A percentile compares a stretch with the other conserved stretches of the same genome.
Conservation (phyloP, 2,113 vertebrate genomes). For the Nannobrachium achirus region DNA sequence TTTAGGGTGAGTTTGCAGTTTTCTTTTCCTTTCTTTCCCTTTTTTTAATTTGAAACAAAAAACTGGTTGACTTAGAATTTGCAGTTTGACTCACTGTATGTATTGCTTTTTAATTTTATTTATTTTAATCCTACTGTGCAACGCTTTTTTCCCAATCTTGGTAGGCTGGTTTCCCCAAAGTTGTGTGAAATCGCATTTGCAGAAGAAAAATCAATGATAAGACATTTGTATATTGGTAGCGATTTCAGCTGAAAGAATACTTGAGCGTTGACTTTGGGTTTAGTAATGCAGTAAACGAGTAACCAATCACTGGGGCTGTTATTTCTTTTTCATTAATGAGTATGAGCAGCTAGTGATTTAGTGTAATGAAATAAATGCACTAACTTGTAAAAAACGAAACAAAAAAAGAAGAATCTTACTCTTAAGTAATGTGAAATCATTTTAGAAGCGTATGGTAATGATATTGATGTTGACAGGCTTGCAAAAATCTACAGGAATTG, state of each 20-base stretch:
- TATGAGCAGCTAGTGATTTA: slow-evolving; percentile 83
- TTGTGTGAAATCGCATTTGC: slow-evolving; percentile 80
- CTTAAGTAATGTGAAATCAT: slow-evolving; percentile 81
- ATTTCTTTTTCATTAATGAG: slow-evolving; percentile 67
- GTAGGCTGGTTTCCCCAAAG: slow-evolving; percentile 79
- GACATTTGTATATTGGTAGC: slow-evolving; percentile 73
- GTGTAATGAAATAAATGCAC: slow-evolving; percentile 82
- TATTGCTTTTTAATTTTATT: slow-evolving; percentile 77
- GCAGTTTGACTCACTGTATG: slow-evolving; percentile 78
- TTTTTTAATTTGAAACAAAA: slow-evolving; percentile 42
- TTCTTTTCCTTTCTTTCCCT: slow-evolving; percentile 2
- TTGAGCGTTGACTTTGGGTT: slow-evolving; percentile 78
- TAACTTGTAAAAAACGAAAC: slow-evolving; percentile 71
- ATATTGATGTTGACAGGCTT: slow-evolving; percentile 77
- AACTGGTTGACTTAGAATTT: slow-evolving; percentile 73
- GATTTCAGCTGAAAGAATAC: slow-evolving; percentile 74
- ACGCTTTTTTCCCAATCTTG: slow-evolving; percentile 76
- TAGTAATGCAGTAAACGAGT: slow-evolving; percentile 77
- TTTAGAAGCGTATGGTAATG: slow-evolving; percentile 75
- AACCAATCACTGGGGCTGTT: slow-evolving; percentile 79
- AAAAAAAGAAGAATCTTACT: slow-evolving; percentile 66
- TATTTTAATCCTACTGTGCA: slow-evolving; percentile 79
- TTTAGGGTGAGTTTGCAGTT: slow-evolving; percentile 70
- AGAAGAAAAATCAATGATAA: slow-evolving; percentile 75
- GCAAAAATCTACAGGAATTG: slow-evolving; percentile 70